Base-by-base conservation (phyloP, 2,888 invertebrate species). In the Coleophora flavipennella region DNA sequence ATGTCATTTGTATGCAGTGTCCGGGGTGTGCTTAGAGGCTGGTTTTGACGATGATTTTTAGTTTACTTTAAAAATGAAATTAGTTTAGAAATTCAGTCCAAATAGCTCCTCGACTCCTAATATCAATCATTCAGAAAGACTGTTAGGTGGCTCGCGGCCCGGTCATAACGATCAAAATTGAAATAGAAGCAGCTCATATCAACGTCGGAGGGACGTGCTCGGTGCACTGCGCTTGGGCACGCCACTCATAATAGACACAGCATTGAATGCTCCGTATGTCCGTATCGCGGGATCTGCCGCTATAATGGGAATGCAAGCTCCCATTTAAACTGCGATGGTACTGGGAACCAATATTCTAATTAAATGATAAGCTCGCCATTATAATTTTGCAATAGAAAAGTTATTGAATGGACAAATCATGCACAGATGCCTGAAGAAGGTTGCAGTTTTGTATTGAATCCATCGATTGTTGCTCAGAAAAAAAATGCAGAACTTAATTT, bases 41-140 rank as follows among this genome's bases (percentile, higher is more conserved):
- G n/a, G n/a, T n/a, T n/a, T n/a, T n/a, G n/a, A n/a, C n/a, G n/a
- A n/a, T n/a, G n/a, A n/a, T n/a, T n/a, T n/a, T n/a, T n/a, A n/a
- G n/a, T n/a, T n/a, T n/a, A n/a, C n/a, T n/a, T n/a, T n/a, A n/a
- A n/a, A n/a, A n/a, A n/a, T n/a, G n/a, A n/a, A n/a, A n/a, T n/a
- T n/a, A n/a, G n/a, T n/a, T n/a, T n/a, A n/a, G n/a, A n/a, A n/a
- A n/a, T n/a, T n/a, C n/a, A n/a, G n/a, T n/a, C n/a, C n/a, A n/a
- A n/a, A n/a, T n/a, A n/a, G n/a, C n/a, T n/a, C n/a, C n/a, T n/a
- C n/a, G n/a, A n/a, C n/a, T n/a, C n/a, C 55, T 67, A 68, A 73
- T 68, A 75, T 67, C 69, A 74, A 73, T 72, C 74, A 75, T 77
- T 77, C 75, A n/a, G n/a, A n/a, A n/a, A n/a, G n/a, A n/a, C n/a